Percentiles rank a stretch among this genome's conserved stretches.
These are phyloP conservation scores for Macrophya annulata DNA, from an alignment of 2,888 invertebrate species.

Conservation along the genomic window DNA sequence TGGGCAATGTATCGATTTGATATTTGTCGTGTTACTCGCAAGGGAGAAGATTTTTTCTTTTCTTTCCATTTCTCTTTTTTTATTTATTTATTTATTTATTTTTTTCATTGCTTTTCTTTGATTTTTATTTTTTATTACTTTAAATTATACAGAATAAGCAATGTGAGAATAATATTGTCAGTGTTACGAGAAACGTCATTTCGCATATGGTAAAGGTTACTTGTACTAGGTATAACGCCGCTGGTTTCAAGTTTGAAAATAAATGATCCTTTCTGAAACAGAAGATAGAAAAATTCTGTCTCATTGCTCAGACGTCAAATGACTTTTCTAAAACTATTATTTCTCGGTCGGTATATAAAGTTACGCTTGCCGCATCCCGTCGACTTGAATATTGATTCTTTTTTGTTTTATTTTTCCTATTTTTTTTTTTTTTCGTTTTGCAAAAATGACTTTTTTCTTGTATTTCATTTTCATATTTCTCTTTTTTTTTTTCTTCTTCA, in stretches of 20 bases:
- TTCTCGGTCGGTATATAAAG: neutral
- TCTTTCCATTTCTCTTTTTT: neutral
- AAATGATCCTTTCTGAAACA: neutral
- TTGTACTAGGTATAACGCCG: neutral
- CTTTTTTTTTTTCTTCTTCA: neutral
- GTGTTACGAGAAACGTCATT: neutral
- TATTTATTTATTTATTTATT: neutral
- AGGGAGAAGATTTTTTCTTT: slow-evolving; percentile 57
- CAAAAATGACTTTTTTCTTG: neutral
- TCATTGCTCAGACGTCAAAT: slow-evolving; percentile 17
- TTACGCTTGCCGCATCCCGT: neutral
- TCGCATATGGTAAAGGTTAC: neutral
- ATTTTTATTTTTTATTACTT: neutral
- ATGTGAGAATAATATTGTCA: neutral
- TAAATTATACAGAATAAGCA: slow-evolving; percentile 25
- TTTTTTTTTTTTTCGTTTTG: neutral
- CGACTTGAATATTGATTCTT: slow-evolving; percentile 1
- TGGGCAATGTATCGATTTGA: slow-evolving; percentile 69
- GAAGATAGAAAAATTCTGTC: slow-evolving; percentile 27
- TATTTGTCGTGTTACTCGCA: slow-evolving; percentile 69
- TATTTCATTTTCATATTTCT: no score
- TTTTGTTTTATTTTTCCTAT: no score
- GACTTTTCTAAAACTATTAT: slow-evolving; percentile 23
- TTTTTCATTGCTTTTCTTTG: slow-evolving; percentile 51
- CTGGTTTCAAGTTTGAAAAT: neutral